Base-by-base conservation (phyloP, 2,797 vertebrate species). In the Sebastes elongatus region DNA sequence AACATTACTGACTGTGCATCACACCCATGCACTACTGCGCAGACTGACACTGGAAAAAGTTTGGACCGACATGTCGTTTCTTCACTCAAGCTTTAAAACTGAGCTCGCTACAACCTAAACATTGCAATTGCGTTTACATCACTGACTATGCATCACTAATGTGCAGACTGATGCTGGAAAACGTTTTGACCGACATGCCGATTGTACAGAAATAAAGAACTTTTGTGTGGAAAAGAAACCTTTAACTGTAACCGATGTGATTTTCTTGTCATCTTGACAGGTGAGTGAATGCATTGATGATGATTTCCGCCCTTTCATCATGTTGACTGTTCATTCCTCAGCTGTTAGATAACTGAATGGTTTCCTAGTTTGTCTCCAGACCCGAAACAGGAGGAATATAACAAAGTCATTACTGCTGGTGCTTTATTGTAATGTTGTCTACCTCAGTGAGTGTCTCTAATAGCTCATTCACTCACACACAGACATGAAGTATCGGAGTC, bases 371-470 rank as follows among this genome's bases (percentile, higher is more conserved):
- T 63, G 55, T 38, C 56, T 62, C 64, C 53, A 64, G 65, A 78
- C 64, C 56, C 4, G 28, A 61, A 79, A 61, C 52, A 77, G 28
- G 35, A 68, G 28, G 52, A 78, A 78, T 63, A 71, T 67, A 56
- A 66, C 42, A 57, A 69, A 81, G 75, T 76, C 61, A 79, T 83
- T 82, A 83, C 28, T 62, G 63, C 59, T n/a, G 69, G 59, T 86
- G 79, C 74, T 89, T 84, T 78, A 85, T 82, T 71, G 74, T 79
- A 27, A 28, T 73, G 61, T 66, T 38, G 74, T 83, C 71, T 75
- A 35, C 61, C 49, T 52, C 62, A 3, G 16, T 57, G 53, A 6
- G 18, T 61, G 49, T 63, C 33, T 87, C 32, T 68, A 85, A 83
- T 70, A 74, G 81, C 77, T 74, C 33, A 80, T 81, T 86, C 74